phyloP scores from a whole-genome alignment of 1,140 invertebrate species.

The Orchesella cincta region DNA sequence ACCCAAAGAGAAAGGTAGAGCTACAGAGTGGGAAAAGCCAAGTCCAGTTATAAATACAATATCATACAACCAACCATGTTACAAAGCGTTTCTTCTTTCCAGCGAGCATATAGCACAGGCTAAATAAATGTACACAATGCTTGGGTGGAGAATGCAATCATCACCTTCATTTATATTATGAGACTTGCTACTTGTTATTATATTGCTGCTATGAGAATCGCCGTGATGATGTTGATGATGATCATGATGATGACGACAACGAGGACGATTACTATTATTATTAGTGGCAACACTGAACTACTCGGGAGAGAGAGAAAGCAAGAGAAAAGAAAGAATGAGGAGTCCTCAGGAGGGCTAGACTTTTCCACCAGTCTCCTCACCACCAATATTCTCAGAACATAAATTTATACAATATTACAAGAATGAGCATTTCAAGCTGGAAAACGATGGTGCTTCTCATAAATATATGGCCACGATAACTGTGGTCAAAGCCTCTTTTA shows the following conservation, averaged over 20 bases:
- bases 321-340: conserved; percentile 37
- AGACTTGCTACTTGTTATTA: conserved; percentile 17
- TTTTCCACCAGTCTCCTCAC: conserved; percentile 30
- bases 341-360: conserved; percentile 34
- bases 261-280: conserved; percentile 39
- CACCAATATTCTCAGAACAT: conserved; percentile 48
- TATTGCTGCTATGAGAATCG: background rate
- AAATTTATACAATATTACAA: conserved; percentile 51
- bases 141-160: conserved; percentile 19
- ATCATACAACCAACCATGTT: too few species aligned
- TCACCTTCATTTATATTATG: conserved; percentile 33
- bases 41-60: too few species aligned
- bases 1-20: too few species aligned
- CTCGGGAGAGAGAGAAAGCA: background rate
- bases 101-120: too few species aligned
- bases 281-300: conserved; percentile 36
- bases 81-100: too few species aligned
- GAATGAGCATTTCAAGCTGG: conserved; percentile 48
- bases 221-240: background rate
- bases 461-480: conserved; percentile 51
- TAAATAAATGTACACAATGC: conserved; percentile 9
- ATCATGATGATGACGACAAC: background rate
- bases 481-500: conserved; percentile 50
- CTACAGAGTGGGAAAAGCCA: too few species aligned
- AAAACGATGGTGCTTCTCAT: conserved; percentile 49